These are phyloP conservation scores for Coptodon rendalli DNA, from an alignment of 2,113 vertebrate genomes.

Conservation along the genomic window DNA sequence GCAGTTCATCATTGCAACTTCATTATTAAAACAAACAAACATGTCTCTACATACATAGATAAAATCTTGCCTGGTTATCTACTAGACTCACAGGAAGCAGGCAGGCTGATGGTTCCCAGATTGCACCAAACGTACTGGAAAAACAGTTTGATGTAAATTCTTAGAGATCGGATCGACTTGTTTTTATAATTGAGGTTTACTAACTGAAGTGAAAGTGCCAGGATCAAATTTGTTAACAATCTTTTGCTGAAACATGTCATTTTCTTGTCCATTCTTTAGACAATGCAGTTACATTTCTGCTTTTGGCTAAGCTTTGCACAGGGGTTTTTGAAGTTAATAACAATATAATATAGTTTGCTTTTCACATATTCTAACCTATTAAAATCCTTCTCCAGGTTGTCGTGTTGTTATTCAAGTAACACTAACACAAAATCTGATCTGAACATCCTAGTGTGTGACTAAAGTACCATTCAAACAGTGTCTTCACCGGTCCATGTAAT, in stretches of 20 bases:
- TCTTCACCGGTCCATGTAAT: neutral
- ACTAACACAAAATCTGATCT: neutral
- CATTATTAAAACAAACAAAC: neutral
- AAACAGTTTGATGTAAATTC: neutral
- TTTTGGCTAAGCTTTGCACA: neutral
- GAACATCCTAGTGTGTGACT: neutral
- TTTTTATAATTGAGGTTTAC: neutral
- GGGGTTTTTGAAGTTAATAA: neutral
- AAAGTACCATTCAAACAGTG: neutral
- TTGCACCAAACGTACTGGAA: neutral
- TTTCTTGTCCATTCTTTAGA: neutral
- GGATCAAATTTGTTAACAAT: neutral
- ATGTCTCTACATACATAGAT: neutral
- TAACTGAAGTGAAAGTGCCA: accelerated
- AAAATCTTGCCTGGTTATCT: neutral
- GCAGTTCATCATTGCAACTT: neutral
- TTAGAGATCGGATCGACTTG: neutral
- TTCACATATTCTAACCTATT: neutral
- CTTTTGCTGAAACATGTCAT: neutral
- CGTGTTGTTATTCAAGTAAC: neutral
- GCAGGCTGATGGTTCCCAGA: neutral
- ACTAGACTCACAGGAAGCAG: neutral
- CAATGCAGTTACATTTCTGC: neutral
- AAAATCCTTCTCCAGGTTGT: neutral
- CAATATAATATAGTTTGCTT: neutral